Evolutionary conservation across 2,113 vertebrate species (phyloP).

Genomic region (Entelurus aequoreus): DNA sequence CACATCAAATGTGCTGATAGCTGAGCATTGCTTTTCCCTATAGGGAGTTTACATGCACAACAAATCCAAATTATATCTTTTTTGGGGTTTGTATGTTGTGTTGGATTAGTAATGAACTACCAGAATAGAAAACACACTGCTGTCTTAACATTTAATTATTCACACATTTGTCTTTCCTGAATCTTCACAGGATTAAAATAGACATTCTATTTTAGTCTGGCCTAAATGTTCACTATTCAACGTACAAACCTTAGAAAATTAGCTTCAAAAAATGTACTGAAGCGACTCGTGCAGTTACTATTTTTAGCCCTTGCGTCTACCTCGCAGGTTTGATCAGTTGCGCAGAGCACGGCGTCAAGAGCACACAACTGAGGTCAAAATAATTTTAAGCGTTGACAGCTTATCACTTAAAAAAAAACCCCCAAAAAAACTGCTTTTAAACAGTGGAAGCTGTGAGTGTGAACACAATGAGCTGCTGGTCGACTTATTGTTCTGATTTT

Average conservation of each 20-base stretch:
- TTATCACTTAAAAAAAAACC: background rate
- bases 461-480: too few relatives aligned
- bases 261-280: background rate
- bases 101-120: too few relatives aligned
- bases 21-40: background rate
- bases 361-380: background rate
- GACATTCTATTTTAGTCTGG: background rate
- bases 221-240: background rate
- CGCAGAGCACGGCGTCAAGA: background rate
- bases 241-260: slow-evolving; percentile 21
- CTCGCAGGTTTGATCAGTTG: slow-evolving; percentile 14
- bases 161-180: background rate
- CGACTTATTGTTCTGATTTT: too few relatives aligned
- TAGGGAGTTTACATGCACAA: background rate
- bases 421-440: too few relatives aligned
- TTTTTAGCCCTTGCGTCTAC: slow-evolving; percentile 21
- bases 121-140: too few relatives aligned
- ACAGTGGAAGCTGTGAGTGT: too few relatives aligned
- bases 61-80: background rate
- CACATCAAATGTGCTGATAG: background rate
- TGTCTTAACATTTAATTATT: background rate
- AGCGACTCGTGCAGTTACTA: slow-evolving; percentile 1
- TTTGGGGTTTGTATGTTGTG: background rate
- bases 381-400: background rate
- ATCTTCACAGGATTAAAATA: background rate